Base-by-base conservation (phyloP, 30 jellyfish, hydroid and myxozoan genomes). In the Cassiopea andromeda region DNA sequence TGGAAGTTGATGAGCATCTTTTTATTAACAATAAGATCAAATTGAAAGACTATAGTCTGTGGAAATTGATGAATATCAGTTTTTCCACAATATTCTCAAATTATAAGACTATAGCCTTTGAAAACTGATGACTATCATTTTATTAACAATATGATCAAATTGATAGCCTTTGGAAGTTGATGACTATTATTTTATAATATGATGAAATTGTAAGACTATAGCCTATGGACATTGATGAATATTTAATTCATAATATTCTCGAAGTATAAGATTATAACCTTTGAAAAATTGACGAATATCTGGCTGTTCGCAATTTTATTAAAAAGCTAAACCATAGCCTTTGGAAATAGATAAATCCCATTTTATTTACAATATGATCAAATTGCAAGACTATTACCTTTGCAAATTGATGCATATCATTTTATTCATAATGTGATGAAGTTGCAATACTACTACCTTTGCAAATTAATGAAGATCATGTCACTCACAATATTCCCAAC, bases 101-200 rank as follows among this genome's bases (percentile, higher is more conserved):
- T 4, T 4, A 38, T 69, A 69, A 69, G 78, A 38, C 48, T 69
- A 69, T 69, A 69, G 48, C 78, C 78, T 69, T 69, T n/a, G n/a
- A n/a, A n/a, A n/a, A n/a, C n/a, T n/a, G n/a, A n/a, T n/a, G n/a
- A n/a, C n/a, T n/a, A n/a, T n/a, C n/a, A n/a, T n/a, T n/a, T n/a
- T n/a, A n/a, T n/a, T n/a, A n/a, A n/a, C n/a, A n/a, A n/a, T n/a
- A n/a, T n/a, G n/a, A n/a, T n/a, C n/a, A n/a, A n/a, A n/a, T n/a
- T n/a, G n/a, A n/a, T n/a, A n/a, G n/a, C n/a, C n/a, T n/a, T n/a
- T n/a, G n/a, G n/a, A n/a, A n/a, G n/a, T n/a, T n/a, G n/a, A n/a
- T n/a, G n/a, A n/a, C n/a, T n/a, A n/a, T n/a, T n/a, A n/a, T n/a
- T n/a, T n/a, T n/a, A n/a, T n/a, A n/a, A n/a, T 69, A 6, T 69